Percentiles rank a stretch among this genome's conserved stretches.
These are phyloP conservation scores for Arctocebus calabarensis DNA, from an alignment of 2,797 vertebrate species.

Conservation along the genomic window DNA sequence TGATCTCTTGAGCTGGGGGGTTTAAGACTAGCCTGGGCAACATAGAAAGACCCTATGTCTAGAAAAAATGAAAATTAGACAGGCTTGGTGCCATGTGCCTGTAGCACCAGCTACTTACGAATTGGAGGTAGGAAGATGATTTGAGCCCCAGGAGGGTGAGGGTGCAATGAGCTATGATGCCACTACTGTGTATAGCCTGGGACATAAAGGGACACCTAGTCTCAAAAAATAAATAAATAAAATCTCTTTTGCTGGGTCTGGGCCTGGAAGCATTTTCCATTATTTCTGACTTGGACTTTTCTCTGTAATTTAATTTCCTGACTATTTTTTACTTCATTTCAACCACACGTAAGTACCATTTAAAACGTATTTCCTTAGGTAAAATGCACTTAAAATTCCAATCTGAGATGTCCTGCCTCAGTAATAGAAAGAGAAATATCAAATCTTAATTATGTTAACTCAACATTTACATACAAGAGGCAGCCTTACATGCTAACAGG, in stretches of 20 bases:
- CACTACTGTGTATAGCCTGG: neutral
- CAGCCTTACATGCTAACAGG: neutral
- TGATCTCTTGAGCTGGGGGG: neutral
- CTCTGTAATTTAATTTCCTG: conserved; percentile 36
- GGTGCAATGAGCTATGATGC: neutral
- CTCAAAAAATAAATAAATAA: neutral
- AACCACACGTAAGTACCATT: neutral
- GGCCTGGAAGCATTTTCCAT: neutral
- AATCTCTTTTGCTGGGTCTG: neutral
- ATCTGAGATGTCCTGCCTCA: neutral
- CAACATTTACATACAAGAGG: neutral
- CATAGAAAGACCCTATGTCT: neutral
- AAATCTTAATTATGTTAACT: conserved; percentile 26
- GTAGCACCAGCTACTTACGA: neutral
- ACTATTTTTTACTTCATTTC: conserved; percentile 26
- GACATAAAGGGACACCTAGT: neutral
- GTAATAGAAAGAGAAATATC: conserved; percentile 20
- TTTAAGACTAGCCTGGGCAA: neutral
- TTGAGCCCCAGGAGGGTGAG: neutral
- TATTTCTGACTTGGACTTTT: conserved; percentile 39
- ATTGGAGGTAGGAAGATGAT: neutral
- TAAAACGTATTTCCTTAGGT: conserved; percentile 39
- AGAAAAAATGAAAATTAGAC: neutral
- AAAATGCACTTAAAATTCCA: conserved; percentile 42
- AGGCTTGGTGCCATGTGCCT: neutral